Conservation (phyloP, 2,113 vertebrate species). For the Thunnus maccoyii region DNA sequence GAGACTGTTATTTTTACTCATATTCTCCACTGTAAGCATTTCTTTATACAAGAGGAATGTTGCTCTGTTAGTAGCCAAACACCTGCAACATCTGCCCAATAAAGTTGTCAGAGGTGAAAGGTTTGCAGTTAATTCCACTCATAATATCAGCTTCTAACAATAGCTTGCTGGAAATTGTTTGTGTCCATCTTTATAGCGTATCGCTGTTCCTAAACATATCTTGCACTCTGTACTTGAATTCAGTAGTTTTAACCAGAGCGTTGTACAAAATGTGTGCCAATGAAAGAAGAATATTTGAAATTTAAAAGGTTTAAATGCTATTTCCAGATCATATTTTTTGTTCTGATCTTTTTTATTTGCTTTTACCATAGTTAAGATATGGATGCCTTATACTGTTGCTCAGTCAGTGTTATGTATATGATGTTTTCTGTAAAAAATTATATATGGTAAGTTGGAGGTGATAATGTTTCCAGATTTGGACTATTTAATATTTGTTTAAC, state of each 20-base stretch:
- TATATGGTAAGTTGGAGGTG: slow-evolving; percentile 45
- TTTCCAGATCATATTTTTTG: slow-evolving; percentile 38
- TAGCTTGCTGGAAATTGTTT: slow-evolving; percentile 1
- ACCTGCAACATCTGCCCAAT: slow-evolving; percentile 11
- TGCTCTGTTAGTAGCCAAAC: slow-evolving; percentile 56
- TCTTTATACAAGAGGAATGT: not conserved
- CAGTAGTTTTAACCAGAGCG: slow-evolving; percentile 51
- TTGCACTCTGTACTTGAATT: slow-evolving; percentile 69
- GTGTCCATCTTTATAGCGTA: slow-evolving; percentile 27
- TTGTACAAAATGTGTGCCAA: slow-evolving; percentile 78
- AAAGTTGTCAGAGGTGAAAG: slow-evolving; percentile 23
- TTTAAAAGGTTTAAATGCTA: slow-evolving; percentile 21
- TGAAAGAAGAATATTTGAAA: slow-evolving; percentile 47
- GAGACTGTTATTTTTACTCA: slow-evolving; percentile 10
- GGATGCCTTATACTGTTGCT: slow-evolving; percentile 69
- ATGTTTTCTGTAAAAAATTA: slow-evolving; percentile 54
- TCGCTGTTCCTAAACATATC: slow-evolving; percentile 42
- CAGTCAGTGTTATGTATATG: slow-evolving; percentile 77
- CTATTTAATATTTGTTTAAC: slow-evolving; percentile 44
- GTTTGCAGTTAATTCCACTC: slow-evolving; percentile 25
- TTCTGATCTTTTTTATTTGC: slow-evolving; percentile 51
- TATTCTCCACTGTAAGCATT: not conserved
- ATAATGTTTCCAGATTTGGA: slow-evolving; percentile 42
- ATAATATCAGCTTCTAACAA: slow-evolving; percentile 6
- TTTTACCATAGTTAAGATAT: slow-evolving; percentile 49